Base-by-base conservation (phyloP, 2,888 invertebrate species). In the Zaprionus lineosus region DNA sequence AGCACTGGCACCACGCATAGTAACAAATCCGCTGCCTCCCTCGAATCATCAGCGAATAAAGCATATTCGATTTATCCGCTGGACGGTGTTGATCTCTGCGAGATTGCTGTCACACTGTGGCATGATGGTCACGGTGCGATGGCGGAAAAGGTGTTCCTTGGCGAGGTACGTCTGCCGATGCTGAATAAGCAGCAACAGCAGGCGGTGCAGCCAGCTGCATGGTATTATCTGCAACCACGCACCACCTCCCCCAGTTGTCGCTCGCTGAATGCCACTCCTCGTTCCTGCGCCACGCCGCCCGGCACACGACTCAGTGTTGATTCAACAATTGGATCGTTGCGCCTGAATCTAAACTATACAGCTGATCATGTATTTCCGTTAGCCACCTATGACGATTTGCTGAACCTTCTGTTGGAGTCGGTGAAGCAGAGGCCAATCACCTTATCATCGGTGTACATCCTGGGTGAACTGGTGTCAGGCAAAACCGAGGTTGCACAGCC, bases 401-500 rank as follows among this genome's bases (percentile, higher is more conserved):
- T 95, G 86, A 93, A 94, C 88, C 91, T 97, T 52, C 91, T 97
- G 59, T 91, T 97, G 21, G 92, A 94, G 86, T 90, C 90, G 31
- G 87, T 89, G 28, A 88, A 90, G 36, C 89, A 90, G 61, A 84
- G 87, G 92, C 95, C 95, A 6, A 94, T 96, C 59, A 95, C 94
- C 21, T 92, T 95, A 12, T 95, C 95, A 43, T 94, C 95, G 7
- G 95, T 96, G 60, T 95, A 95, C 89, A 87, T 90, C 21, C 93
- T 97, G 73, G 97, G 97, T 19, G 96, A 97, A 91, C 93, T 97
- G 76, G 95, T 96, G 44, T 92, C 95, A 19, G 95, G 94, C 87
- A 96, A 96, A 90, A 94, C 95, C 88, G 96, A 97, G 89, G 95
- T 96, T 69, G 96, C 97, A 14, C 96, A 97, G 89, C 96, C 97